phyloP scores from a whole-genome alignment of 1,140 invertebrate species.

The Thaumatotibia leucotreta region DNA sequence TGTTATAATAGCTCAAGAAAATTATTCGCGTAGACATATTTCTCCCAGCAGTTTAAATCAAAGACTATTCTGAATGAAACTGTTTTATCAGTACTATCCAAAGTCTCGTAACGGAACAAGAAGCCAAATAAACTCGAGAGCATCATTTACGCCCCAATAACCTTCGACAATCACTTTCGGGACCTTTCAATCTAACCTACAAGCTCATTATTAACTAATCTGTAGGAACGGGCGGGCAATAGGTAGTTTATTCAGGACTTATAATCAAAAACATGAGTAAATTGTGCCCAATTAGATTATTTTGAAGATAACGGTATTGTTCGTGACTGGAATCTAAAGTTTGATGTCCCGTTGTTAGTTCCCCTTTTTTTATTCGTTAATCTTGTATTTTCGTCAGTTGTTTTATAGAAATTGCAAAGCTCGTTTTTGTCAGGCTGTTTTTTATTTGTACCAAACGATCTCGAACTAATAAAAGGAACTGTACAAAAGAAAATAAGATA shows the following conservation, averaged over 20 bases:
- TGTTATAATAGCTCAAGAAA: too few species aligned
- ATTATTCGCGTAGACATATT: too few species aligned
- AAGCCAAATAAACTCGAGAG: background rate
- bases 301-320: background rate
- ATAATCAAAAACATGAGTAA: background rate
- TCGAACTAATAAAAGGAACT: too few species aligned
- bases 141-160: background rate
- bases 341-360: too few species aligned
- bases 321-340: background rate
- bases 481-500: too few species aligned
- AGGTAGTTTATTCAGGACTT: background rate
- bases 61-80: too few species aligned
- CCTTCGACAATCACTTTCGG: background rate
- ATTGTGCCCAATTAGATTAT: background rate
- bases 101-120: background rate
- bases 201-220: conserved; percentile 10
- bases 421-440: too few species aligned
- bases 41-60: too few species aligned
- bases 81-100: conserved; percentile 14
- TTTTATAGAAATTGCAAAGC: too few species aligned
- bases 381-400: too few species aligned
- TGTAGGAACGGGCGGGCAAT: background rate
- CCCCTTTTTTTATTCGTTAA: too few species aligned
- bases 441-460: too few species aligned
- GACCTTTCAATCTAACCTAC: background rate